Evolutionary conservation across 1,140 invertebrate species (phyloP).

Genomic region (Caenorhabditis latens): DNA sequence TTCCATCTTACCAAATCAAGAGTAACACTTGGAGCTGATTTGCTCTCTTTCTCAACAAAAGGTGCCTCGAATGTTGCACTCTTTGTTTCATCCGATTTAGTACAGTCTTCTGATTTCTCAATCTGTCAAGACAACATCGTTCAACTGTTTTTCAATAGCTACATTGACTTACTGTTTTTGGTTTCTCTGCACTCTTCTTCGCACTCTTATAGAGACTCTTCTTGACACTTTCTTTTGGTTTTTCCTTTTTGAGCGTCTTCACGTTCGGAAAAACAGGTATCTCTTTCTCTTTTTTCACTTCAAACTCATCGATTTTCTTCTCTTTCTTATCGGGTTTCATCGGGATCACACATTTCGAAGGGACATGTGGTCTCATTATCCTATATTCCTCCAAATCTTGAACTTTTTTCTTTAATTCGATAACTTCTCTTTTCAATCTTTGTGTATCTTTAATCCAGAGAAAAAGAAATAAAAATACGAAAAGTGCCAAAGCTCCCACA

Average conservation of each 20-base stretch:
- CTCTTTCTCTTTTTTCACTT: not conserved
- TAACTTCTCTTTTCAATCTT: not conserved
- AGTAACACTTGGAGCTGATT: no score
- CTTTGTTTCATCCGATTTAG: no score
- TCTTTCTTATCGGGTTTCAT: not conserved
- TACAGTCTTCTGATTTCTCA: no score
- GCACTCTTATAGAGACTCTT: not conserved
- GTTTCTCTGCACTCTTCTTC: not conserved
- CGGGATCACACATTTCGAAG: not conserved
- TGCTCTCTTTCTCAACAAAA: no score
- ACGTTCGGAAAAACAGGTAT: not conserved
- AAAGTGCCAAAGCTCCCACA: not conserved
- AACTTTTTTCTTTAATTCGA: not conserved
- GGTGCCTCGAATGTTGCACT: no score
- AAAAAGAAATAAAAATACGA: not conserved
- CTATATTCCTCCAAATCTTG: conserved; percentile 10
- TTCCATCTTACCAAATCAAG: no score
- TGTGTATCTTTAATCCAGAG: not conserved
- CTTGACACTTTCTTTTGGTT: not conserved
- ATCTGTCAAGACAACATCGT: no score
- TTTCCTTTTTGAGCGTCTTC: not conserved
- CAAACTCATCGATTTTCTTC: not conserved
- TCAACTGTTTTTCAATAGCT: no score
- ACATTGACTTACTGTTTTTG: no score
- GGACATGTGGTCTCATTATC: not conserved